A percentile compares a stretch with the other conserved stretches of the same genome.
Conservation (phyloP, 1,140 invertebrate species). For the Diabrotica undecimpunctata region DNA sequence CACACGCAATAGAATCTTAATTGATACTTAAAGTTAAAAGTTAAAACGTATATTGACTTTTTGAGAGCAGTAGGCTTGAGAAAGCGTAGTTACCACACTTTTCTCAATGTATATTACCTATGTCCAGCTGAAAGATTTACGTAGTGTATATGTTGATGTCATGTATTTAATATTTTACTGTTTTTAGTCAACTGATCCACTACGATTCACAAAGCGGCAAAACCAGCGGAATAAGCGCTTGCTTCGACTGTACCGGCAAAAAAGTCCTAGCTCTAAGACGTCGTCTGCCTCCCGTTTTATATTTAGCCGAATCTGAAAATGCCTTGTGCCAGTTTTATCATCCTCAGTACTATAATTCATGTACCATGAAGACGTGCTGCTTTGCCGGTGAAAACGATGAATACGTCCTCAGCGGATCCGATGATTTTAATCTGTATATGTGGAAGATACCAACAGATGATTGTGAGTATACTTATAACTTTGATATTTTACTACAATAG, state of each 20-base stretch:
- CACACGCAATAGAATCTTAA: no score
- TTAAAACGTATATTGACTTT: no score
- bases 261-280: conserved; percentile 79
- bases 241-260: conserved; percentile 78
- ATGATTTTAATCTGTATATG: conserved; percentile 93
- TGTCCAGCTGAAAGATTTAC: no score
- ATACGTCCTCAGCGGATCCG: conserved; percentile 86
- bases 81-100: no score
- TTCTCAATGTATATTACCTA: no score
- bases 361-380: conserved; percentile 94
- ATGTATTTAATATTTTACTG: neutral
- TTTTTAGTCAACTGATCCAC: conserved; percentile 60
- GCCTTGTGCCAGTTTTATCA: conserved; percentile 85
- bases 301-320: conserved; percentile 61
- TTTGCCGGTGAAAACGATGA: conserved; percentile 89
- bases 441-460: conserved; percentile 79
- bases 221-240: conserved; percentile 85
- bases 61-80: no score
- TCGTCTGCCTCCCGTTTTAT: conserved; percentile 79
- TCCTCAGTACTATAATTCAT: conserved; percentile 90
- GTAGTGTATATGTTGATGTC: neutral
- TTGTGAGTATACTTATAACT: conserved; percentile 42
- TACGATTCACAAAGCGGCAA: conserved; percentile 69
- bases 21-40: no score
- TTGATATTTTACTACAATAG: neutral